Evolutionary conservation across 92 coral and sea anemone genomes (phyloP), one percentile per base, ranked within the genome.

Genomic region (Parazoanthus swiftii): DNA sequence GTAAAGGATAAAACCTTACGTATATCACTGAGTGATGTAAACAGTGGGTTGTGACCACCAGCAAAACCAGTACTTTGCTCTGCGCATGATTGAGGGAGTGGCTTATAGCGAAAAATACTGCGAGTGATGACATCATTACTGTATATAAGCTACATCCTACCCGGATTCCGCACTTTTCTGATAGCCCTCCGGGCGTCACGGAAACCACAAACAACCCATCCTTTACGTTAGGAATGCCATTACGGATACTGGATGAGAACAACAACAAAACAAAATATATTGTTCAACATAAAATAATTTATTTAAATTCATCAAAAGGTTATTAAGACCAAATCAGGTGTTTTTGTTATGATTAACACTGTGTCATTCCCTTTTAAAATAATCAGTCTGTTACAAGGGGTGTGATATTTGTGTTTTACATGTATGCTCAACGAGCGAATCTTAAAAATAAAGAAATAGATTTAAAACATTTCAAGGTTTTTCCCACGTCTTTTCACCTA

Each of bases 101-200:
- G 33, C 33, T 29, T 29, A 29, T 54, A 54, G 59, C 4, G 59
- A 54, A 54, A 54, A 54, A 23, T 63, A 20, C 16, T 3, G 70
- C n/a, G 15, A 14, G 46, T 5, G 78, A 16, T 9, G 23, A 33
- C 78, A 35, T 33, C 8, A 36, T 36, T 25, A 20, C 46, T 82
- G 26, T 3, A 44, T 0, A 79, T 71, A 14, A 78, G 5, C 4
- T 48, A 35, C 14, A 21, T 44, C 98, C 85, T 74, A 97, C 99
- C 93, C 96, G 76, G 6, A 91, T 89, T 5, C 99, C 98, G 51
- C 95, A 93, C 77, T 92, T 95, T 74, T 97, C 98, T 56, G 99
- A 92, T 66, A 97, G 82, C 6, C 98, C 95, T 8, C 95, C 98
- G 4, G 93, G 91, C 4, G 93, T 90, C 18, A 97, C 98, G 15